A percentile compares a stretch with the other conserved stretches of the same genome.
Conservation (phyloP, 2,797 vertebrate genomes). For the Eleutherodactylus coqui region DNA sequence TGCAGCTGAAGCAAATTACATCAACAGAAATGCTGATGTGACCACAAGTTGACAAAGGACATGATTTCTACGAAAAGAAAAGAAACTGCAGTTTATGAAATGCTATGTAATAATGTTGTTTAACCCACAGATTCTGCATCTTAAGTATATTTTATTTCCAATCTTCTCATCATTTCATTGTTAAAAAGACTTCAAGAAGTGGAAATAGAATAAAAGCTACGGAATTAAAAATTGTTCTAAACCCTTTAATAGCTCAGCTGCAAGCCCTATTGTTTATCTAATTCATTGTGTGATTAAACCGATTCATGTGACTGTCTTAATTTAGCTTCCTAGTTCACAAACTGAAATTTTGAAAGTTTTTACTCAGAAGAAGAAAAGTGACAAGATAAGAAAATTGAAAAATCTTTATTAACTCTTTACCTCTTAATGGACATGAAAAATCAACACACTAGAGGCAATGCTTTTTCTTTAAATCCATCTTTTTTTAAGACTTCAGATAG, state of each 20-base stretch:
- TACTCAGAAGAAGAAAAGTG: slow-evolving; percentile 56
- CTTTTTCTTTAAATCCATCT: background rate
- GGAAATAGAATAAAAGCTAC: slow-evolving; percentile 87
- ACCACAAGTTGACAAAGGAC: slow-evolving; percentile 89
- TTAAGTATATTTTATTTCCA: slow-evolving; percentile 86
- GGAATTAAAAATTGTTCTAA: slow-evolving; percentile 87
- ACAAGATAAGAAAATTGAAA: slow-evolving; percentile 45
- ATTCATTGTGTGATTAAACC: slow-evolving; percentile 85
- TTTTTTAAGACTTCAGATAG: background rate
- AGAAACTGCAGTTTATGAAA: slow-evolving; percentile 87
- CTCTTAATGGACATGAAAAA: background rate
- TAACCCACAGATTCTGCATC: slow-evolving; percentile 86
- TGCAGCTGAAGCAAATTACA: slow-evolving; percentile 88
- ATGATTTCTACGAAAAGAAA: slow-evolving; percentile 88
- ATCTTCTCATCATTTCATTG: slow-evolving; percentile 85
- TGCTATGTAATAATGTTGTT: slow-evolving; percentile 88
- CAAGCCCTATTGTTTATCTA: slow-evolving; percentile 85
- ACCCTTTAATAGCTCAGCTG: slow-evolving; percentile 88
- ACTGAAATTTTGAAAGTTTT: slow-evolving; percentile 73
- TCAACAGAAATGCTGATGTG: slow-evolving; percentile 88
- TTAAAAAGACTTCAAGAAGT: slow-evolving; percentile 84
- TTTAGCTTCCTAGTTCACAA: slow-evolving; percentile 81
- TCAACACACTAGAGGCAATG: background rate
- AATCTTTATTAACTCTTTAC: slow-evolving; percentile 45
- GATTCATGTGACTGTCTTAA: slow-evolving; percentile 83